Conservation (phyloP, 2,888 invertebrate species). For the Drosophila paramelanica region DNA sequence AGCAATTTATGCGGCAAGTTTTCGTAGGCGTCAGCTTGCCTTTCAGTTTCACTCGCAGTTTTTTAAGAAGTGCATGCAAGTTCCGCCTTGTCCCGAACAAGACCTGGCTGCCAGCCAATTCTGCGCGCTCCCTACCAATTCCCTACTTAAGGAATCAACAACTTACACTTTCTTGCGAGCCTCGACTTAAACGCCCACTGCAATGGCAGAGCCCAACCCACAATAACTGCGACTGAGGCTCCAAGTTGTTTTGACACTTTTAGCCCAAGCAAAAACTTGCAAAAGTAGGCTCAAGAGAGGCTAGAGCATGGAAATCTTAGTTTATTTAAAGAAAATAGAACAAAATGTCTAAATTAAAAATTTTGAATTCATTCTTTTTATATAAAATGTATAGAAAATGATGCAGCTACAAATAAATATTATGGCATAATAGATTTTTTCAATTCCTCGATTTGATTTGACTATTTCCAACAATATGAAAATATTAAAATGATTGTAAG, state of each 20-base stretch:
- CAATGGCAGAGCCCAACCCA: constrained; percentile 9
- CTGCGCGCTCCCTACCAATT: neutral
- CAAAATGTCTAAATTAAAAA: no score
- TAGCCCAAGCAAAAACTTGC: constrained; percentile 56
- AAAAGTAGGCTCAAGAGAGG: constrained; percentile 36
- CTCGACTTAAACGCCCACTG: constrained; percentile 22
- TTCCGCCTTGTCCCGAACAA: neutral
- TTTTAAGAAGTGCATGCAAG: constrained; percentile 52
- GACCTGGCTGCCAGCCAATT: constrained; percentile 48
- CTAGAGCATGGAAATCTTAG: neutral
- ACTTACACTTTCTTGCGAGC: constrained; percentile 63
- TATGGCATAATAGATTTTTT: no score
- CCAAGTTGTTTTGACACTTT: constrained; percentile 77
- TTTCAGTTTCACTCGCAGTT: constrained; percentile 65
- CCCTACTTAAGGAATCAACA: constrained; percentile 48
- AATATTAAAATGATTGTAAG: no score
- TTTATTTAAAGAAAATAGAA: neutral
- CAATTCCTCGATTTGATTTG: no score
- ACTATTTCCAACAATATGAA: no score
- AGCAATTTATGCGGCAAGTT: constrained; percentile 61
- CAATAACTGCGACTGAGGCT: constrained; percentile 37
- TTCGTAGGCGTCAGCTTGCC: constrained; percentile 57
- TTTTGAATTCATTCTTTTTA: no score
- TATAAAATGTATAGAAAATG: no score
- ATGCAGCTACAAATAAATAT: no score